phyloP scores from a whole-genome alignment of 2,113 vertebrate genomes.

The Pedetes capensis region DNA sequence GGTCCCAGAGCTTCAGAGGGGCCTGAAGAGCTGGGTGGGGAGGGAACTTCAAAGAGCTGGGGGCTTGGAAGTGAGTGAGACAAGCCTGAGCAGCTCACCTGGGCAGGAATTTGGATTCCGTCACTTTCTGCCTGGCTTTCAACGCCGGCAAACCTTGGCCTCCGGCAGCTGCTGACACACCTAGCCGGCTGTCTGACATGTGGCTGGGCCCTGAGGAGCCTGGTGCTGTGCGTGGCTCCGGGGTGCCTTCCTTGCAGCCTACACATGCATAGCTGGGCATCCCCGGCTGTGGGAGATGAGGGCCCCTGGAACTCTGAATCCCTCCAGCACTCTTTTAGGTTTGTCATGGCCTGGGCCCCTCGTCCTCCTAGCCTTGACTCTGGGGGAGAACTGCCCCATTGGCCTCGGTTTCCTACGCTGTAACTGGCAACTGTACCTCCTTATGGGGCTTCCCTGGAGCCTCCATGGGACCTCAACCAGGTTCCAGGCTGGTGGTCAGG shows the following conservation, averaged over 20 bases:
- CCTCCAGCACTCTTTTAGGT: too few relatives aligned
- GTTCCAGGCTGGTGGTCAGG: background rate
- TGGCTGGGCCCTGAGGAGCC: fast-evolving
- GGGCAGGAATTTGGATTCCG: background rate
- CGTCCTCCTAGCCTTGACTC: background rate
- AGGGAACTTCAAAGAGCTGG: background rate
- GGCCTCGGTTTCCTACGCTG: background rate
- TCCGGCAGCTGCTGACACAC: background rate
- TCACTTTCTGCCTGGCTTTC: background rate
- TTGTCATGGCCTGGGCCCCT: background rate
- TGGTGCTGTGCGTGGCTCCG: background rate
- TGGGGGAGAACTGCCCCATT: background rate
- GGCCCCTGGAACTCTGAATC: background rate
- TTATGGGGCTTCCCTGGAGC: background rate
- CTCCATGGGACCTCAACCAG: fast-evolving
- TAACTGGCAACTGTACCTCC: background rate
- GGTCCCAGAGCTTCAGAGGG: background rate
- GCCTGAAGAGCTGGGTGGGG: background rate
- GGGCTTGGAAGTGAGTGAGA: background rate
- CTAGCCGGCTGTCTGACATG: background rate
- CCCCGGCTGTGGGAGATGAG: background rate
- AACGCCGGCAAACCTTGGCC: background rate
- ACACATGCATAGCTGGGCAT: background rate
- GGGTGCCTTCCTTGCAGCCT: background rate
- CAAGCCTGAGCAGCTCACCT: conserved; percentile 13